Percentiles rank a stretch among this genome's conserved stretches.
Conservation (phyloP, 2,888 invertebrate genomes). For the Eurytoma adleriae region DNA sequence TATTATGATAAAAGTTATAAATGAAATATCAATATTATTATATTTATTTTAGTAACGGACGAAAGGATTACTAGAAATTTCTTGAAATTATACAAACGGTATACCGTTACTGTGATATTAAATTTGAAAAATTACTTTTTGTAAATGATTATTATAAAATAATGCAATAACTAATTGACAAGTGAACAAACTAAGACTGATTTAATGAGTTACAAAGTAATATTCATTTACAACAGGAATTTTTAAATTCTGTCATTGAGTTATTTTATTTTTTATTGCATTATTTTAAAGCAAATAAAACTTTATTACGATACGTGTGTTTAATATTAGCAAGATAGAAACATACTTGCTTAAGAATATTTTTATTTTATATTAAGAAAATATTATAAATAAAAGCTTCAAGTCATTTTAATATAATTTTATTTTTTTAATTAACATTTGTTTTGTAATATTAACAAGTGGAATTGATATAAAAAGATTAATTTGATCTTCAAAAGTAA, state of each 20-base stretch:
- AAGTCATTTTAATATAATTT: neutral
- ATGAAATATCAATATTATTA: no score
- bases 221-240: neutral
- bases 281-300: constrained; percentile 6
- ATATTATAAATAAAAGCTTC: neutral
- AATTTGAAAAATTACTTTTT: constrained; percentile 21
- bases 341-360: neutral
- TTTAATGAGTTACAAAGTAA: neutral
- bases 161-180: constrained; percentile 29
- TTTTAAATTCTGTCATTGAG: neutral
- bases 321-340: no score
- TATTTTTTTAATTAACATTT: neutral
- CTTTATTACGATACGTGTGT: no score
- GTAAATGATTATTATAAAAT: constrained; percentile 14
- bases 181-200: neutral
- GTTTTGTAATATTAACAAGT: neutral
- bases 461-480: neutral
- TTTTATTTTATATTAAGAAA: constrained; percentile 25
- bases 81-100: neutral
- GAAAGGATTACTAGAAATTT: constrained; percentile 1
- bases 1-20: no score
- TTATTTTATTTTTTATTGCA: constrained; percentile 20
- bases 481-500: neutral
- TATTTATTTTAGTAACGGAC: no score
- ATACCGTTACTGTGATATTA: constrained; percentile 31